Percentiles rank a stretch among this genome's conserved stretches.
These are phyloP conservation scores for Dermatemys mawii DNA, from an alignment of 2,113 vertebrate species.

Conservation along the genomic window DNA sequence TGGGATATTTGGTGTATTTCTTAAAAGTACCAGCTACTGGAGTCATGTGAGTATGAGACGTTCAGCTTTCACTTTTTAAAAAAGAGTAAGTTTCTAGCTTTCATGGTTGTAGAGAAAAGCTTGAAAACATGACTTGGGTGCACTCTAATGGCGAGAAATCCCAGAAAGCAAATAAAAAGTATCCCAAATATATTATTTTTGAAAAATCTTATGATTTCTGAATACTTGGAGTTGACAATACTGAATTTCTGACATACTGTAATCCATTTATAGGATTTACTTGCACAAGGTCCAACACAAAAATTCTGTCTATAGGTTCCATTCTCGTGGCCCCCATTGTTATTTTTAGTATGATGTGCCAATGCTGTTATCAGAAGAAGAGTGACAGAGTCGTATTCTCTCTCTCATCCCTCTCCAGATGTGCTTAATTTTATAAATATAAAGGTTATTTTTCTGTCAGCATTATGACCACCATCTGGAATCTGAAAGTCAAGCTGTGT, in stretches of 20 bases:
- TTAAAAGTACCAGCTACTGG: background rate
- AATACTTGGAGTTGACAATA: background rate
- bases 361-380: background rate
- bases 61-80: background rate
- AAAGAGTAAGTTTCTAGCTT: background rate
- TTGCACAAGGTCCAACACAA: background rate
- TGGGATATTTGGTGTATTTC: background rate
- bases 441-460: background rate
- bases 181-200: background rate
- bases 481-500: background rate
- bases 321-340: background rate
- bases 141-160: background rate
- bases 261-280: background rate
- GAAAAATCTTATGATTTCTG: background rate
- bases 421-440: background rate
- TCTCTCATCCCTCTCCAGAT: background rate
- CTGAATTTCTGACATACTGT: background rate
- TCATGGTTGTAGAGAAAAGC: background rate
- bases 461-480: background rate
- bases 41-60: background rate
- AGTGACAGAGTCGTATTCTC: background rate
- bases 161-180: background rate
- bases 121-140: background rate
- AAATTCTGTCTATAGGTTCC: background rate
- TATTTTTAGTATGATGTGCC: background rate